Evolutionary conservation across 2,113 vertebrate genomes (phyloP).

Genomic region (Murina feae): DNA sequence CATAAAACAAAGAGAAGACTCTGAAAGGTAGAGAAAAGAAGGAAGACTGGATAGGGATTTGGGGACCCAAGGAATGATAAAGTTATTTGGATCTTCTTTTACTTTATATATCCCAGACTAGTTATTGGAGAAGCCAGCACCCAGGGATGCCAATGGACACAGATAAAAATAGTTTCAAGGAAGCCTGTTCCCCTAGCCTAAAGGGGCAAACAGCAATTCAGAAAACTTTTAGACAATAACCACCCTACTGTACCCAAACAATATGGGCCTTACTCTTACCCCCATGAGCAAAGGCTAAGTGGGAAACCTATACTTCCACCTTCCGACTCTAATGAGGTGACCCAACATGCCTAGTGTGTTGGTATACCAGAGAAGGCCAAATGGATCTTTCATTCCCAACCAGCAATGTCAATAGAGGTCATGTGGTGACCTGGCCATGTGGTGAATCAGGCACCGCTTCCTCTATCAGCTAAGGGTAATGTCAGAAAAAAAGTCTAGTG

Average conservation of each 20-base stretch:
- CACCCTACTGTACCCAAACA: not conserved
- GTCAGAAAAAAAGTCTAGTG: not conserved
- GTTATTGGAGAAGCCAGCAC: not conserved
- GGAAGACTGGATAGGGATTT: not conserved
- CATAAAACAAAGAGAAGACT: not conserved
- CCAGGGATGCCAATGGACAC: not conserved
- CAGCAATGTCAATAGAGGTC: not conserved
- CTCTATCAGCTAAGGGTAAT: not conserved
- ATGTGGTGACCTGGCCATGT: not conserved
- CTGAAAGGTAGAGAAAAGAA: not conserved
- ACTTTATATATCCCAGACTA: not conserved
- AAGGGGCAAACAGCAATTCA: slow-evolving; percentile 1
- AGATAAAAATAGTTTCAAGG: slow-evolving; percentile 13
- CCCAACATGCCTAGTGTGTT: not conserved
- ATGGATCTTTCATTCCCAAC: not conserved
- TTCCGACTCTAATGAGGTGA: not conserved
- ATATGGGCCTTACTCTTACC: not conserved
- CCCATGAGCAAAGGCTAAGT: not conserved
- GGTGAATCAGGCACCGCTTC: not conserved
- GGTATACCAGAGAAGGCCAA: not conserved
- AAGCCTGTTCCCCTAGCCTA: not conserved
- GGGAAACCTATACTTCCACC: not conserved
- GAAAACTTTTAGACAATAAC: slow-evolving; percentile 1
- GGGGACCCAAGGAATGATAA: not conserved
- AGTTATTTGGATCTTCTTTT: not conserved